A percentile compares a stretch with the other conserved stretches of the same genome.
These are phyloP conservation scores for Acromyrmex heyeri DNA, from an alignment of 1,140 invertebrate genomes.

Conservation along the genomic window DNA sequence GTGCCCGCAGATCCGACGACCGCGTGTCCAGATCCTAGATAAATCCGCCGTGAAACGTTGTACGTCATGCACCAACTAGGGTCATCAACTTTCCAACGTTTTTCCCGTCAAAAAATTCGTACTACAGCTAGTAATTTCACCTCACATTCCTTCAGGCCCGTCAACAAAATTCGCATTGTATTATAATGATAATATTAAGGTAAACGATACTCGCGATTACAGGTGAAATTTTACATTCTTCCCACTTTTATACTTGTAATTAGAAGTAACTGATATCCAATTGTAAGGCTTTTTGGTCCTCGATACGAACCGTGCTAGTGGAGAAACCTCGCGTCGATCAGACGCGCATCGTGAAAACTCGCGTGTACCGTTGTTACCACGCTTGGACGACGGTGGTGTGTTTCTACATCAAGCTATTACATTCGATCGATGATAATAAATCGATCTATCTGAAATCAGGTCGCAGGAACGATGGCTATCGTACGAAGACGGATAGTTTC, in stretches of 20 bases:
- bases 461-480: conserved; percentile 56
- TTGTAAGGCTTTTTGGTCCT: neutral
- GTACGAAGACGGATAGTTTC: conserved; percentile 58
- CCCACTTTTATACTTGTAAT: neutral
- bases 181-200: neutral
- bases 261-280: neutral
- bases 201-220: neutral
- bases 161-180: neutral
- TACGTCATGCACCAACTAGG: conserved; percentile 52
- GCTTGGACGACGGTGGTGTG: conserved; percentile 53
- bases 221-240: neutral
- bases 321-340: conserved; percentile 14
- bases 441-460: conserved; percentile 62
- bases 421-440: conserved; percentile 64
- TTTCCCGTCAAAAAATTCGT: conserved; percentile 2
- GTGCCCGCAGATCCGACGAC: conserved; percentile 66
- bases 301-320: neutral
- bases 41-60: conserved; percentile 68
- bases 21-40: conserved; percentile 80
- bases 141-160: neutral
- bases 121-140: neutral
- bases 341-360: conserved; percentile 36
- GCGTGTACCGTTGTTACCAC: conserved; percentile 32
- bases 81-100: conserved; percentile 23
- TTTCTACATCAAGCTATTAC: conserved; percentile 59